Evolutionary conservation across 2,113 vertebrate species (phyloP).

Genomic region (Grantiella picta): DNA sequence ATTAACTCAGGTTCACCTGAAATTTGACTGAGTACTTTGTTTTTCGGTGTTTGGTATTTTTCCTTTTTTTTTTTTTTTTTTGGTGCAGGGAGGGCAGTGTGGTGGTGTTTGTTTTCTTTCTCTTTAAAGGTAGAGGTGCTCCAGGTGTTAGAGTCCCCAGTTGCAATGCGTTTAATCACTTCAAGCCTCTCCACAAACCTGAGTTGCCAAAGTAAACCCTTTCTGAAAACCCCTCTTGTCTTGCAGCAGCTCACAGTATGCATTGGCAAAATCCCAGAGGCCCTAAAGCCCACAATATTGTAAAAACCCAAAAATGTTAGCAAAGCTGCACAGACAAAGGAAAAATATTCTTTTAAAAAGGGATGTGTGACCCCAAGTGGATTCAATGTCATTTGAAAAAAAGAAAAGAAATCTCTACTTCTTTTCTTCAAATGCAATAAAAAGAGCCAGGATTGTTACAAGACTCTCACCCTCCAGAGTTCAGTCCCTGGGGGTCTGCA

Average conservation of each 20-base stretch:
- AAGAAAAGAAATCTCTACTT: neutral
- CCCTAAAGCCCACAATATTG: neutral
- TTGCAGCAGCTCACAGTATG: neutral
- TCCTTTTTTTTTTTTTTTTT: neutral
- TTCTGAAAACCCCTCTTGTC: neutral
- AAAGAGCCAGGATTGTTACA: neutral
- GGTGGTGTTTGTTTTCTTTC: neutral
- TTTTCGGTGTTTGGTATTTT: neutral
- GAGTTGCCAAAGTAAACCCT: conserved; percentile 16
- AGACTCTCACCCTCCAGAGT: neutral
- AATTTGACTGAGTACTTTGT: neutral
- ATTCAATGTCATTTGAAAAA: neutral
- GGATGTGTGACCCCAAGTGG: neutral
- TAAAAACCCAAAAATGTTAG: neutral
- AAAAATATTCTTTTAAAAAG: conserved; percentile 5
- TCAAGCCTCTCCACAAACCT: neutral
- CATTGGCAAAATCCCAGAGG: neutral
- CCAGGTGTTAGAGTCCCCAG: neutral
- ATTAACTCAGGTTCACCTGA: neutral
- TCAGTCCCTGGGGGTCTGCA: neutral
- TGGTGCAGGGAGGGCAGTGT: neutral
- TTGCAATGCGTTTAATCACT: neutral
- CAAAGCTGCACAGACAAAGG: neutral
- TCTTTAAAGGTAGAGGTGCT: neutral
- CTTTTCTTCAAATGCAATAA: neutral